Base-by-base conservation (phyloP, 1,140 invertebrate genomes). In the Bacillus rossius region DNA sequence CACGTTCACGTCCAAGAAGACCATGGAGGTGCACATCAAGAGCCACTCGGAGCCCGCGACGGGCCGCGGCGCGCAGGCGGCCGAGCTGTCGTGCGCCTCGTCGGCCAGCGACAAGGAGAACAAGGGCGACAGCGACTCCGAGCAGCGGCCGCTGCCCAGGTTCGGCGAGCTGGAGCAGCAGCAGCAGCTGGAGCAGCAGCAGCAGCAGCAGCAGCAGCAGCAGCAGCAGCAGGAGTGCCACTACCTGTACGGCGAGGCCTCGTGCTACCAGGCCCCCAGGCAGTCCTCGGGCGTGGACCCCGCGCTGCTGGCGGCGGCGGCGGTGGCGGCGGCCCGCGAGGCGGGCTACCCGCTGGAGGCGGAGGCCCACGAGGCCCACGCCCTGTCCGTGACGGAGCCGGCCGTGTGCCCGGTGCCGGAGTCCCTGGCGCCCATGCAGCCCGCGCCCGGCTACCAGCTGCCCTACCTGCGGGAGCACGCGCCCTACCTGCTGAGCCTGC, bases 11-110 rank as follows among this genome's bases (percentile, higher is more conserved):
- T 92, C 87, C 2, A 92, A 93, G 71, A 94, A 94, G 68, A 84
- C 85, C 26, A 90, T 94, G 85, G 91, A 94, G 68, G 78, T 85
- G 3, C 92, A 94, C 69, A 92, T 94, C 26, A 92, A 92, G 68
- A 89, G 87, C n/a, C 91, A 94, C 67, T 87, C 89, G 14, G 87
- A 89, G 43, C 73, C 73, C 0, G 57, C 4, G 70, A 67, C 66
- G 74, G 43, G 61, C 71, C 13, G 67, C 70, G n/a, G 65, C 73
- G 16, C 67, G 67, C 57, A 62, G 67, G 61, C 67, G 57, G 41
- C 19, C 13, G 67, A 68, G 20, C 68, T 67, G 8, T 70, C 67
- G 3, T 69, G 67, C 47, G 64, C 65, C 1, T 74, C 73, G 0
- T 72, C 70, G 37, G 65, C 65, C 13, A 77, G 76, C 61, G 77